Evolutionary conservation across 2,888 invertebrate species (phyloP).

Genomic region (Apodemia mormo): DNA sequence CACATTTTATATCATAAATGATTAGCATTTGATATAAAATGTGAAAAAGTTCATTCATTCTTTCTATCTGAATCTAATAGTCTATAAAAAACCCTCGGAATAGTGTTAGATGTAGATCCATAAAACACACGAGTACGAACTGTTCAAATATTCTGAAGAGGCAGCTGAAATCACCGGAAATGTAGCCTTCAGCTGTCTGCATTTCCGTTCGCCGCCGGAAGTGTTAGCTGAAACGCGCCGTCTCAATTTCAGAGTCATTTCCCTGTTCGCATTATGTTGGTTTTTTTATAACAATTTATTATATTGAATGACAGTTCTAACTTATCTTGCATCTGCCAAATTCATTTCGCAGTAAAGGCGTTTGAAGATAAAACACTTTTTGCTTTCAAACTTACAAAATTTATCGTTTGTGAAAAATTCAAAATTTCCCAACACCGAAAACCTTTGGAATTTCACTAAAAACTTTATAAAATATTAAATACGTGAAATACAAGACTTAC

Average conservation of each 20-base stretch:
- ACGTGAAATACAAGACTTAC: too few relatives aligned
- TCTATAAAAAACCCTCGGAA: too few relatives aligned
- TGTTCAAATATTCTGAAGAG: background rate
- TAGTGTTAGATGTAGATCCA: too few relatives aligned
- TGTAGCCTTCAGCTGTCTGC: conserved; percentile 34
- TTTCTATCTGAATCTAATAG: too few relatives aligned
- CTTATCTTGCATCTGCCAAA: conserved; percentile 7
- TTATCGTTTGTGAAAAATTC: background rate
- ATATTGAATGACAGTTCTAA: conserved; percentile 7
- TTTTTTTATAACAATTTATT: conserved; percentile 14
- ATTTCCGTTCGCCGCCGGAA: conserved; percentile 25
- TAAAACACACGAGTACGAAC: background rate
- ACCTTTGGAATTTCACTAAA: background rate
- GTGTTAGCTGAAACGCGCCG: conserved; percentile 13
- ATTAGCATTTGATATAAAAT: too few relatives aligned
- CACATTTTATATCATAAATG: too few relatives aligned
- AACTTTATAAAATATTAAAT: background rate
- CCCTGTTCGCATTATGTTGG: conserved; percentile 1
- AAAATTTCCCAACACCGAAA: background rate
- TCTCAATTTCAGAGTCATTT: conserved; percentile 13
- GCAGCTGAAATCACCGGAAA: conserved; percentile 31
- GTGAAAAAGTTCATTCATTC: too few relatives aligned
- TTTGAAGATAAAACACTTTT: background rate
- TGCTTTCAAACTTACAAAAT: conserved; percentile 6
- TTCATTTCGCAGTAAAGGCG: background rate